Percentiles rank a stretch among this genome's conserved stretches.
Conservation (phyloP, 2,113 vertebrate genomes). For the Cyrtonyx montezumae region DNA sequence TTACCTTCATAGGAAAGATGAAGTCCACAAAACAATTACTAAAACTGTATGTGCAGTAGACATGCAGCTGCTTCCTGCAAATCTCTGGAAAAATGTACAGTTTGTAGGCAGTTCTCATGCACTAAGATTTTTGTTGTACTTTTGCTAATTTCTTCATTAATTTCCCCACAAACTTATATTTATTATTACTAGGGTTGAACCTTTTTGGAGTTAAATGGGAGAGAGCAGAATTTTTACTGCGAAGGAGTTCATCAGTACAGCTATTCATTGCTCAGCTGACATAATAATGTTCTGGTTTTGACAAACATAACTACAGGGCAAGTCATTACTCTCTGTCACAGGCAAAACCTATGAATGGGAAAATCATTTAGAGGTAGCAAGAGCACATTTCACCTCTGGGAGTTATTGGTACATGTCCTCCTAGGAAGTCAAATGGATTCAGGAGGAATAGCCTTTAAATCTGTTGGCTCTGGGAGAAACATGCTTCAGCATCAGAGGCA, state of each 20-base stretch:
- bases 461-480: background rate
- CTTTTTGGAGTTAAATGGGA: slow-evolving; percentile 26
- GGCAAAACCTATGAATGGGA: slow-evolving; percentile 50
- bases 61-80: background rate
- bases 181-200: background rate
- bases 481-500: slow-evolving; percentile 3
- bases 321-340: slow-evolving; percentile 52
- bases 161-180: background rate
- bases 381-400: slow-evolving; percentile 54
- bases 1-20: background rate
- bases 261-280: slow-evolving; percentile 55
- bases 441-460: slow-evolving; percentile 24
- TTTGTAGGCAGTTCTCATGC: background rate
- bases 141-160: slow-evolving; percentile 23
- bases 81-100: background rate
- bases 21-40: background rate
- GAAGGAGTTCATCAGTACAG: slow-evolving; percentile 52
- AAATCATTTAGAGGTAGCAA: slow-evolving; percentile 45
- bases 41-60: background rate
- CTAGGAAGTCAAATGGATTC: slow-evolving; percentile 34
- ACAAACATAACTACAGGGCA: slow-evolving; percentile 59
- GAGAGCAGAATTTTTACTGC: slow-evolving; percentile 45
- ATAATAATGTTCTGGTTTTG: slow-evolving; percentile 49
- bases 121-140: background rate
- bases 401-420: slow-evolving; percentile 19